A percentile compares a stretch with the other conserved stretches of the same genome.
Conservation (phyloP, 2,888 invertebrate species). For the Drosophila nigricruria region DNA sequence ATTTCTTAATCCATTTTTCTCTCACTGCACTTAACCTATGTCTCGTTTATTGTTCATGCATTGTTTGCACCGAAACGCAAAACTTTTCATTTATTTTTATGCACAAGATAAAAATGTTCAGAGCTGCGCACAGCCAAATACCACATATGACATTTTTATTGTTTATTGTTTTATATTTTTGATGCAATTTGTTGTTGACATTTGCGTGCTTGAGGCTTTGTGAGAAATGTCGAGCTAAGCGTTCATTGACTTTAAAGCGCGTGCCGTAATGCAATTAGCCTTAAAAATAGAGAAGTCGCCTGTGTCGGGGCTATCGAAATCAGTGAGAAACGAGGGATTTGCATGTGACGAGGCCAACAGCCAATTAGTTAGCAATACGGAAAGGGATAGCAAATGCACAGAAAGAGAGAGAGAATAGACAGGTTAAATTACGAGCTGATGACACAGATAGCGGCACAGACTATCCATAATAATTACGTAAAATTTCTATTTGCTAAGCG, state of each 20-base stretch:
- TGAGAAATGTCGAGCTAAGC: conserved; percentile 29
- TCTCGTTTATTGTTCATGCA: conserved; percentile 20
- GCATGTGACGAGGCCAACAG: conserved; percentile 59
- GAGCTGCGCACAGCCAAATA: conserved; percentile 20
- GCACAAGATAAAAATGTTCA: conserved; percentile 37
- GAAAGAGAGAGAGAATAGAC: not conserved
- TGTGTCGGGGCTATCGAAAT: conserved; percentile 41
- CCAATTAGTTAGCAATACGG: conserved; percentile 52
- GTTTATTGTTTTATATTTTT: conserved; percentile 51
- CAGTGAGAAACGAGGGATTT: conserved; percentile 68
- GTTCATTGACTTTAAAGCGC: conserved; percentile 80
- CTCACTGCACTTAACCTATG: conserved; percentile 14
- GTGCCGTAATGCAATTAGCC: conserved; percentile 77
- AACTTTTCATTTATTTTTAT: conserved; percentile 41
- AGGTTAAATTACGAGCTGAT: conserved; percentile 38
- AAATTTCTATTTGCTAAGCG: conserved; percentile 32
- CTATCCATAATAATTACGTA: conserved; percentile 44
- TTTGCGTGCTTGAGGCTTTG: conserved; percentile 62
- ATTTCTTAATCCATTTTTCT: too few species aligned
- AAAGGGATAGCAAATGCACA: not conserved
- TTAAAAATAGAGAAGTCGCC: conserved; percentile 28
- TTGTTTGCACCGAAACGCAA: conserved; percentile 14
- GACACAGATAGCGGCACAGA: conserved; percentile 27
- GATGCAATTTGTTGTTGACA: conserved; percentile 62
- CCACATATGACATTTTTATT: conserved; percentile 62